phyloP scores from a whole-genome alignment of 2,113 vertebrate species.

The Danio rerio region DNA sequence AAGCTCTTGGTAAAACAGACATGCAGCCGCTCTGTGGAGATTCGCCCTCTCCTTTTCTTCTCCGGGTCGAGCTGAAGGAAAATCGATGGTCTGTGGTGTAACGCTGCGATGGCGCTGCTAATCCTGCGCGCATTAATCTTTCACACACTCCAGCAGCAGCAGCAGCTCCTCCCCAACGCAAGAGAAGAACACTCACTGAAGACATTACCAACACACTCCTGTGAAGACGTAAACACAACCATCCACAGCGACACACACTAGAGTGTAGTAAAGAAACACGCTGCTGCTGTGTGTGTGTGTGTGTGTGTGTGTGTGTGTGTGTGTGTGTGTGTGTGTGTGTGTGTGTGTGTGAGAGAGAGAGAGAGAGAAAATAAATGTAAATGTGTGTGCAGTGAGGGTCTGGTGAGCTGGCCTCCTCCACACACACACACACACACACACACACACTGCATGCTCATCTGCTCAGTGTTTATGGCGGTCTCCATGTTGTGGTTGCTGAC shows the following conservation, averaged over 20 bases:
- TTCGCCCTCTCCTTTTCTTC: conserved; percentile 66
- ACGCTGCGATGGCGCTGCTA: conserved; percentile 79
- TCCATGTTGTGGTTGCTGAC: conserved; percentile 90
- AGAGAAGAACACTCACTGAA: conserved; percentile 60
- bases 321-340: too few relatives aligned
- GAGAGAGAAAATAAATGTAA: background rate
- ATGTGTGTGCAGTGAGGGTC: background rate
- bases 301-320: too few relatives aligned
- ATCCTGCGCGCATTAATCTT: conserved; percentile 82
- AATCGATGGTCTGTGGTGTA: conserved; percentile 79
- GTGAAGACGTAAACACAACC: conserved; percentile 37
- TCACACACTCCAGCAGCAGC: conserved; percentile 75
- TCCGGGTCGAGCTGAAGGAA: conserved; percentile 75
- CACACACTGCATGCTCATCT: too few relatives aligned
- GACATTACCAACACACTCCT: conserved; percentile 47
- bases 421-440: conserved; percentile 67
- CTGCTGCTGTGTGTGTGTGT: background rate
- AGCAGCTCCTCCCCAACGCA: conserved; percentile 62
- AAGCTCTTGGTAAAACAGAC: conserved; percentile 69
- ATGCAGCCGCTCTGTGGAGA: conserved; percentile 72
- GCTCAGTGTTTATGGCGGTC: conserved; percentile 88
- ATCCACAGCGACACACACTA: too few relatives aligned
- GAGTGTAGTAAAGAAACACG: too few relatives aligned
- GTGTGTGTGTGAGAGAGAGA: too few relatives aligned
- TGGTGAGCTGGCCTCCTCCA: conserved; percentile 73